Conservation (phyloP, 2,113 vertebrate genomes). For the Nansenia antarctica region DNA sequence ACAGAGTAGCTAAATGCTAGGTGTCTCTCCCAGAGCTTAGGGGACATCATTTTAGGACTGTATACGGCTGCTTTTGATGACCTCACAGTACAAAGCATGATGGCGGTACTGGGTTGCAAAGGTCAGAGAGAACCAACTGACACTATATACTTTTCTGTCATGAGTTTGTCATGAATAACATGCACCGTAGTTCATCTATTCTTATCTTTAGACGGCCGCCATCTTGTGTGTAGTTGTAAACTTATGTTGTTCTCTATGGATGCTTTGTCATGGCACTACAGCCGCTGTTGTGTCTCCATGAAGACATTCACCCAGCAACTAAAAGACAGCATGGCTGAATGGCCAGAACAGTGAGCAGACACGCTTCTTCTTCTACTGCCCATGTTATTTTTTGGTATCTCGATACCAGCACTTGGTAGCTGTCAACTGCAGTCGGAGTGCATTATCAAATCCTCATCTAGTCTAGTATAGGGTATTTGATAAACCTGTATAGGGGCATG, state of each 20-base stretch:
- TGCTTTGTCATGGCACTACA: slow-evolving; percentile 53
- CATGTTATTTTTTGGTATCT: no score
- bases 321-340: no score
- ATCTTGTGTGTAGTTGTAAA: slow-evolving; percentile 24
- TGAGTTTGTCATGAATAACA: neutral
- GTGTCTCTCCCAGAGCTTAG: slow-evolving; percentile 26
- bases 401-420: no score
- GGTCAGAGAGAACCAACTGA: no score
- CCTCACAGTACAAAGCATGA: slow-evolving; percentile 21
- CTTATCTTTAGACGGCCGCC: neutral
- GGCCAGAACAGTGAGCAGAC: slow-evolving; percentile 49
- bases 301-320: slow-evolving; percentile 51
- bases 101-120: slow-evolving; percentile 16
- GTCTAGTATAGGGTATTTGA: no score
- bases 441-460: neutral
- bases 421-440: slow-evolving; percentile 14
- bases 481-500: neutral
- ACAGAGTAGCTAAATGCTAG: slow-evolving; percentile 26
- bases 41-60: neutral
- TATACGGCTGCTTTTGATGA: slow-evolving; percentile 40
- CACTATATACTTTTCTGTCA: neutral
- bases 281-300: slow-evolving; percentile 40
- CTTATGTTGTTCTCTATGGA: slow-evolving; percentile 27
- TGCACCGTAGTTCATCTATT: neutral
- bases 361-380: slow-evolving; percentile 43